These are phyloP conservation scores for Sarcophaga caerulescens DNA, from an alignment of 2,888 invertebrate genomes.

Conservation along the genomic window DNA sequence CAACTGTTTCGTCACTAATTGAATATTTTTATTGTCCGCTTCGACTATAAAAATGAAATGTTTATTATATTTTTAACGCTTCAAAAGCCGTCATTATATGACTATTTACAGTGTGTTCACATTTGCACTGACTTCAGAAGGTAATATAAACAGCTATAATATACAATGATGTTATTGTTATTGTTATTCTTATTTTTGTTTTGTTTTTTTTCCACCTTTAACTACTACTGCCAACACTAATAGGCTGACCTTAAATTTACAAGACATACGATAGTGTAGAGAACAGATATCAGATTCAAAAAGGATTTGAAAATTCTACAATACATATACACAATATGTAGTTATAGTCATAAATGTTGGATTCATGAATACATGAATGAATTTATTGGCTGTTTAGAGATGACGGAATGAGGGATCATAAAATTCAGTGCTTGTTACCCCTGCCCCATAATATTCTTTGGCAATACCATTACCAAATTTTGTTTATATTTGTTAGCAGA, in stretches of 20 bases:
- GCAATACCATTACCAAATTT: no score
- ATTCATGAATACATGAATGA: not conserved
- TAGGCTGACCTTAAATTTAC: not conserved
- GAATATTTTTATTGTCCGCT: slow-evolving; percentile 76
- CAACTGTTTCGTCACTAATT: slow-evolving; percentile 76
- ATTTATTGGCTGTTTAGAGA: not conserved
- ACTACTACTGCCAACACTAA: not conserved
- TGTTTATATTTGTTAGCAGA: no score
- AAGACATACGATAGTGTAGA: not conserved
- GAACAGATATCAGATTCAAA: slow-evolving; percentile 8
- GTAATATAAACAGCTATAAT: not conserved
- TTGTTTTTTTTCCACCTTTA: not conserved
- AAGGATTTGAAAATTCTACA: slow-evolving; percentile 23
- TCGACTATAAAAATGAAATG: slow-evolving; percentile 76
- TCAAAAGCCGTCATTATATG: slow-evolving; percentile 58
- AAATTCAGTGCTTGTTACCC: slow-evolving; percentile 49
- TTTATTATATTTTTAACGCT: slow-evolving; percentile 72
- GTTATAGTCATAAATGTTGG: not conserved
- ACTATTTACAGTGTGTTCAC: slow-evolving; percentile 63
- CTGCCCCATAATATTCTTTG: not conserved
- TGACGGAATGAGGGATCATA: slow-evolving; percentile 28
- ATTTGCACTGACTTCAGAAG: not conserved
- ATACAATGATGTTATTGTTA: not conserved
- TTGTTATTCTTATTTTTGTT: not conserved
- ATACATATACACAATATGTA: not conserved